These are phyloP conservation scores for Leucopsar rothschildi DNA, from an alignment of 2,113 vertebrate species.

Conservation along the genomic window DNA sequence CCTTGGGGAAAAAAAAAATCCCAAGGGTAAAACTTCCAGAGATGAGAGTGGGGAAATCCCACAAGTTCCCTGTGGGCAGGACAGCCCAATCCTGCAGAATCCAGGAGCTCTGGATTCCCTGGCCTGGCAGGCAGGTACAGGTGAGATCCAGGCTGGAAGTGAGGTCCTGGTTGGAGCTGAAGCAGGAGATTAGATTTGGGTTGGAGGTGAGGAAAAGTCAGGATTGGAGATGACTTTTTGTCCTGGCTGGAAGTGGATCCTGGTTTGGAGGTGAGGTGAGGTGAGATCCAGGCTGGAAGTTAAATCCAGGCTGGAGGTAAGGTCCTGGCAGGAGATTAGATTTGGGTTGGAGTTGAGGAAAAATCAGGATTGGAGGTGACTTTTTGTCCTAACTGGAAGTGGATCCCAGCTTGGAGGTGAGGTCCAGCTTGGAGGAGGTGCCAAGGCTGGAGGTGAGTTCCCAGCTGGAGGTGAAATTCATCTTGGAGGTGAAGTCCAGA, in stretches of 20 bases:
- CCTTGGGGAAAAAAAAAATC: too few relatives aligned
- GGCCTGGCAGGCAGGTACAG: neutral
- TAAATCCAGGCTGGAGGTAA: neutral
- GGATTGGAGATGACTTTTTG: too few relatives aligned
- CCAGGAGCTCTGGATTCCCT: neutral
- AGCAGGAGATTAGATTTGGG: too few relatives aligned
- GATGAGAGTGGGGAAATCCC: neutral
- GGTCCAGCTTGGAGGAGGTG: neutral
- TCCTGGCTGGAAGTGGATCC: too few relatives aligned
- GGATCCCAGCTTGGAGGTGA: neutral
- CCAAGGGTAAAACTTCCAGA: neutral
- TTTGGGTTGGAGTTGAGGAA: neutral
- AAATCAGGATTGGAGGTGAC: neutral
- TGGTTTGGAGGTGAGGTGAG: too few relatives aligned
- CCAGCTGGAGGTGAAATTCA: too few relatives aligned
- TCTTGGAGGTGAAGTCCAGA: neutral
- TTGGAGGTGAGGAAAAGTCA: too few relatives aligned
- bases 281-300: rapidly evolving
- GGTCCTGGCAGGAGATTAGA: neutral
- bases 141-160: neutral
- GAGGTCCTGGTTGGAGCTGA: rapidly evolving
- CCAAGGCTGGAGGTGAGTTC: neutral
- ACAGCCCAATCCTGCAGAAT: rapidly evolving
- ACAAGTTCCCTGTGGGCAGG: neutral
- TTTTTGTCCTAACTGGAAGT: neutral